phyloP scores from a whole-genome alignment of 2,797 vertebrate species.

The Girardinus metallicus region DNA sequence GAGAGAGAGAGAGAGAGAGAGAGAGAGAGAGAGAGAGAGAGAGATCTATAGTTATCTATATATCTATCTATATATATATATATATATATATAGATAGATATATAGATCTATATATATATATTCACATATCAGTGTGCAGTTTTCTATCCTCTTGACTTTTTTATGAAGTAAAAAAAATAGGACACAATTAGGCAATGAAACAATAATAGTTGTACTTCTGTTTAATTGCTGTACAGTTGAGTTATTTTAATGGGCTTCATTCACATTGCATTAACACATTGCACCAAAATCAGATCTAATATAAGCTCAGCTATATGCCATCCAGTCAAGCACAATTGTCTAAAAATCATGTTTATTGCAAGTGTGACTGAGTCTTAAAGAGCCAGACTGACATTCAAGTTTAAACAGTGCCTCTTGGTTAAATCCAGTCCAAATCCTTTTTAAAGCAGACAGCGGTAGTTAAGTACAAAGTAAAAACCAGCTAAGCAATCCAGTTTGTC shows the following conservation, averaged over 20 bases:
- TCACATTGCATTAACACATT: neutral
- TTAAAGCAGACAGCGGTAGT: neutral
- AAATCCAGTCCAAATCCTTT: neutral
- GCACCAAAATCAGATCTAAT: neutral
- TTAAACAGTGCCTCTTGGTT: constrained; percentile 1
- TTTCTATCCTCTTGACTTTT: neutral
- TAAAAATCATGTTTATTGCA: neutral
- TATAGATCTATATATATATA: no score
- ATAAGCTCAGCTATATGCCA: neutral
- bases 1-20: no score
- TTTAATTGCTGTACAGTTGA: neutral
- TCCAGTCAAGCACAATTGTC: neutral
- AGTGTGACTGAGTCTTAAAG: neutral
- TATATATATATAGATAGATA: no score
- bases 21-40: no score
- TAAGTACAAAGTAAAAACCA: neutral
- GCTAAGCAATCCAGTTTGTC: neutral
- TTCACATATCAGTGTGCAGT: neutral
- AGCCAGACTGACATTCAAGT: neutral
- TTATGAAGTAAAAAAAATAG: neutral
- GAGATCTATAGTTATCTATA: no score
- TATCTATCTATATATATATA: no score
- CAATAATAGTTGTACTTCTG: neutral
- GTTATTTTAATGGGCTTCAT: neutral
- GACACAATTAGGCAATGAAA: neutral